Evolutionary conservation across 2,113 vertebrate species (phyloP), one percentile per base, ranked within the genome.

Genomic region (Oceanites oceanicus): DNA sequence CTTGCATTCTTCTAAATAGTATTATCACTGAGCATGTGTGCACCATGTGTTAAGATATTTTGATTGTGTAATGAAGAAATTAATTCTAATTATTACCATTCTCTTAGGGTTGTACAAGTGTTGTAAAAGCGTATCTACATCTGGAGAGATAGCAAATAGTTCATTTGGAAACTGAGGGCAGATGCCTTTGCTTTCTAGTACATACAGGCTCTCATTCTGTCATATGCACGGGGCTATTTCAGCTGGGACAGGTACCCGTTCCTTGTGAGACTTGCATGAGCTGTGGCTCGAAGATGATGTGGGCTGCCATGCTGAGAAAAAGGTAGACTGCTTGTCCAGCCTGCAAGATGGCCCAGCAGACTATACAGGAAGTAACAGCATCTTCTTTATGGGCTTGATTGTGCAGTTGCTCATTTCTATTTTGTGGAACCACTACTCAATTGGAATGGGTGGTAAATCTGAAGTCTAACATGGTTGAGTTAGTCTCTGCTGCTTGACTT

Each of bases 281-380:
- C 3, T 1, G 22, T 38, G 29, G 17, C 44, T 78, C 0, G 0
- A 38, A 32, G 38, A 15, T 38, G 25, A 19, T 27, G 32, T 32
- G 85, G 52, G 9, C 61, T 94, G 18, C 26, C 21, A 0, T 10
- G 30, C 5, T 56, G 58, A 68, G 49, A 49, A 30, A 42, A 62
- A 34, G 16, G 11, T 22, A 50, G 59, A 6, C 11, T 66, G 44
- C 40, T 75, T 77, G 27, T 86, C 47, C 36, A 56, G 58, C 25
- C 38, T 30, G 18, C 25, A 17, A 55, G 27, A 21, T 44, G n/a
- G 38, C 34, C 44, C 53, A 71, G 56, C 44, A 72, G 45, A 22
- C 70, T 56, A 0, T 4, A 3, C 7, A 13, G 9, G 21, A 21
- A 72, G 15, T 21, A 58, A 38, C 30, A 68, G 7, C 21, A n/a